phyloP scores from a whole-genome alignment of 2,113 vertebrate genomes.

The Ardeotis arabs region DNA sequence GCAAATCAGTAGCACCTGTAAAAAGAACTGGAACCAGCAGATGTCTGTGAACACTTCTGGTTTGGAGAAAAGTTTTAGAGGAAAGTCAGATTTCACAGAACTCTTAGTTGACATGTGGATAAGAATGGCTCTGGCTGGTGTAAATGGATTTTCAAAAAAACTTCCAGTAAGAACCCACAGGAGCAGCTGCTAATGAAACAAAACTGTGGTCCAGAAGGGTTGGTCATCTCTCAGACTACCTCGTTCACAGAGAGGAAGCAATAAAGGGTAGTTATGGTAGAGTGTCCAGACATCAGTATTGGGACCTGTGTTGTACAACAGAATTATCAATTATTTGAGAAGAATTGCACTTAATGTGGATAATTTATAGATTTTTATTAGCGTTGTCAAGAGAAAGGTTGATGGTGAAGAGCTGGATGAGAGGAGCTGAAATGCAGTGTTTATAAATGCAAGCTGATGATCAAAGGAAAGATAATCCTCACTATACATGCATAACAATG shows the following conservation, averaged over 20 bases:
- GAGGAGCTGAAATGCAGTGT: conserved; percentile 3
- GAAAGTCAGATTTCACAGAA: not conserved
- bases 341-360: not conserved
- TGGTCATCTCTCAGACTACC: not conserved
- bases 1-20: not conserved
- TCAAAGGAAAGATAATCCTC: conserved; percentile 26
- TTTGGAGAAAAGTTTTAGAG: not conserved
- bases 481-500: not conserved
- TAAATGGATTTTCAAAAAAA: not conserved
- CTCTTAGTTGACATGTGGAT: not conserved
- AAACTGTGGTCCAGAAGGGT: not conserved
- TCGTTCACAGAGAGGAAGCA: not conserved
- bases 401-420: conserved; percentile 4
- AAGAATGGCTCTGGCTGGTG: not conserved
- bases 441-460: conserved; percentile 26
- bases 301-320: not conserved
- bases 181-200: not conserved
- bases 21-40: not conserved
- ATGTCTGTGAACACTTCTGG: not conserved
- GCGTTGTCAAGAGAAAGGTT: not conserved
- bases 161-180: not conserved
- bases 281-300: not conserved
- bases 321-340: not conserved
- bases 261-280: not conserved
- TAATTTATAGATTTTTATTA: not conserved